Percentiles rank a stretch among this genome's conserved stretches.
phyloP scores from a whole-genome alignment of 2,113 vertebrate genomes.

The Petromus typicus region DNA sequence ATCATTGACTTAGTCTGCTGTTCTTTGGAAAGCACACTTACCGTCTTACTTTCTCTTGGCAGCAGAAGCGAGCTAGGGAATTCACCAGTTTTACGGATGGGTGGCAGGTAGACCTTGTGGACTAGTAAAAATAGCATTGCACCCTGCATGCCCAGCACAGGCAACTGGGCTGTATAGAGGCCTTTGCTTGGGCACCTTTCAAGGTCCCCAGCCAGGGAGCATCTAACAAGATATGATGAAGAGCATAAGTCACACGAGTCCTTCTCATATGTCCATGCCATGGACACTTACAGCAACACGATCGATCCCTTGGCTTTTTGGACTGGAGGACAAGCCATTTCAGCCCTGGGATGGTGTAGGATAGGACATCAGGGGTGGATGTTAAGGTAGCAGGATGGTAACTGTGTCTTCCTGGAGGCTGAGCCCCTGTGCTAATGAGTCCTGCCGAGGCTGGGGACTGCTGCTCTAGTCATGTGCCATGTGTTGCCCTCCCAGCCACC shows the following conservation, averaged over 20 bases:
- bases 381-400: not conserved
- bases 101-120: conserved; percentile 68
- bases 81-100: not conserved
- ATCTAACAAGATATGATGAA: not conserved
- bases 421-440: not conserved
- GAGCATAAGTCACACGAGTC: not conserved
- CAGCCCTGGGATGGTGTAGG: not conserved
- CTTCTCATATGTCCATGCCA: not conserved
- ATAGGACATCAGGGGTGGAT: not conserved
- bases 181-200: fast-evolving
- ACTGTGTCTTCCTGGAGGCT: not conserved
- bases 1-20: conserved; percentile 74
- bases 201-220: not conserved
- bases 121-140: conserved; percentile 60
- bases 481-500: not conserved
- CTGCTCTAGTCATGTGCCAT: not conserved
- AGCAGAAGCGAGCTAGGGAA: conserved; percentile 74
- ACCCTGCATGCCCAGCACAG: not conserved
- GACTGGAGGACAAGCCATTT: not conserved
- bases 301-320: not conserved
- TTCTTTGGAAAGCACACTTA: conserved; percentile 74
- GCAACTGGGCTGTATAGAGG: not conserved
- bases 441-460: no score
- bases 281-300: not conserved
- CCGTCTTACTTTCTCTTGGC: conserved; percentile 75